Evolutionary conservation across 2,888 invertebrate species (phyloP).

Genomic region (Allygus modestus): DNA sequence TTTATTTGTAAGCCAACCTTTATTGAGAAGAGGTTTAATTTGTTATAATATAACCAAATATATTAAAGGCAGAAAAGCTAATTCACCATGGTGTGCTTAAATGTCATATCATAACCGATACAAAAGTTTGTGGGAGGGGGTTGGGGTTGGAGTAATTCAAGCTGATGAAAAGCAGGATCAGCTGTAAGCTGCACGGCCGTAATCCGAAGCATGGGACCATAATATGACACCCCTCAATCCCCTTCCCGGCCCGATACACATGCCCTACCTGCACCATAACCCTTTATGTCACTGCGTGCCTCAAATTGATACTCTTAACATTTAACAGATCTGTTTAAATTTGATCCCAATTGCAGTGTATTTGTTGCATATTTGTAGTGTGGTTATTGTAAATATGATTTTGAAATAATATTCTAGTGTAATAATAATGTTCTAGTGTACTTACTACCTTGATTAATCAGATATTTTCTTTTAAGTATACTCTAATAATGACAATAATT

Average conservation of each 20-base stretch:
- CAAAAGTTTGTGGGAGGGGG: background rate
- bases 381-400: no score
- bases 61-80: background rate
- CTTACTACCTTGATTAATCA: no score
- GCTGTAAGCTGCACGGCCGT: slow-evolving; percentile 17
- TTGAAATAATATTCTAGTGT: no score
- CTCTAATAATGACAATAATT: no score
- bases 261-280: background rate
- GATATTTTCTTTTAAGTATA: no score
- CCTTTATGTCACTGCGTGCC: background rate
- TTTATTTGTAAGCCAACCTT: no score
- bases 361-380: no score
- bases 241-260: background rate
- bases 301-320: background rate
- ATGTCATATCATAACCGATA: slow-evolving; percentile 3
- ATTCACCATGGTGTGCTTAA: background rate
- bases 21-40: no score
- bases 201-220: slow-evolving; percentile 52
- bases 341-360: no score
- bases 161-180: slow-evolving; percentile 55
- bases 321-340: no score
- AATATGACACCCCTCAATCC: slow-evolving; percentile 51
- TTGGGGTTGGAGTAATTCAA: slow-evolving; percentile 21
- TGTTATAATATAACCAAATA: no score
- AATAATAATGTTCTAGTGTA: no score